Percentiles rank a stretch among this genome's conserved stretches.
These are phyloP conservation scores for Micromussa lordhowensis DNA, from an alignment of 92 coral and sea anemone species.

Conservation along the genomic window DNA sequence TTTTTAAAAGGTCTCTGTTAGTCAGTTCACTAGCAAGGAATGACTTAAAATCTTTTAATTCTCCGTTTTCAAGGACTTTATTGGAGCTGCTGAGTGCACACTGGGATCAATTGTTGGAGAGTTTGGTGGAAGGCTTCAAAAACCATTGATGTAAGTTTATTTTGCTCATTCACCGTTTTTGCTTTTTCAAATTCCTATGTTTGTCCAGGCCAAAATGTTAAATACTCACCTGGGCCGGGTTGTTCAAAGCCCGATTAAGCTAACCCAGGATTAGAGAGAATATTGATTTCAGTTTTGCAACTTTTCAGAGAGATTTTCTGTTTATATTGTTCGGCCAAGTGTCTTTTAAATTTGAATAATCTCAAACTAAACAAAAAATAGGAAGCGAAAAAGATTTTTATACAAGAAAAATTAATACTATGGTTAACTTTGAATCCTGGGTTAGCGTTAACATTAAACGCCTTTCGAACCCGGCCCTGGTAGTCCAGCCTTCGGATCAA, in stretches of 20 bases:
- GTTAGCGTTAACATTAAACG: no score
- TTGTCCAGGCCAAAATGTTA: not conserved
- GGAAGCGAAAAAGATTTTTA: no score
- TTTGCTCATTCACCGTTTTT: not conserved
- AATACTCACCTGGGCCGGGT: not conserved
- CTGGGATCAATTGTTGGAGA: slow-evolving; percentile 93
- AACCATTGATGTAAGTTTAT: slow-evolving; percentile 82
- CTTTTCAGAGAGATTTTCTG: no score
- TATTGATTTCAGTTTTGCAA: no score
- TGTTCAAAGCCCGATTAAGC: no score
- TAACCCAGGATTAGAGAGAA: no score
- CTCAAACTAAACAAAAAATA: no score
- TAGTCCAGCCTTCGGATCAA: not conserved
- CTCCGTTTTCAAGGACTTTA: slow-evolving; percentile 74
- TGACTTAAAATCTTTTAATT: not conserved
- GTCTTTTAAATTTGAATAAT: no score
- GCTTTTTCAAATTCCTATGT: not conserved
- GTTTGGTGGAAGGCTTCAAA: slow-evolving; percentile 84
- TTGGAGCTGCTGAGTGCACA: slow-evolving; percentile 87
- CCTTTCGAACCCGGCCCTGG: no score
- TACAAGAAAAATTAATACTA: no score
- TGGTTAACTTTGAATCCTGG: no score
- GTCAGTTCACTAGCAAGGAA: not conserved
- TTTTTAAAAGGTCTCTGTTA: not conserved
- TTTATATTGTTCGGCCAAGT: no score